Evolutionary conservation across 2,888 invertebrate genomes (phyloP).

Genomic region (Metacarcinus magister): DNA sequence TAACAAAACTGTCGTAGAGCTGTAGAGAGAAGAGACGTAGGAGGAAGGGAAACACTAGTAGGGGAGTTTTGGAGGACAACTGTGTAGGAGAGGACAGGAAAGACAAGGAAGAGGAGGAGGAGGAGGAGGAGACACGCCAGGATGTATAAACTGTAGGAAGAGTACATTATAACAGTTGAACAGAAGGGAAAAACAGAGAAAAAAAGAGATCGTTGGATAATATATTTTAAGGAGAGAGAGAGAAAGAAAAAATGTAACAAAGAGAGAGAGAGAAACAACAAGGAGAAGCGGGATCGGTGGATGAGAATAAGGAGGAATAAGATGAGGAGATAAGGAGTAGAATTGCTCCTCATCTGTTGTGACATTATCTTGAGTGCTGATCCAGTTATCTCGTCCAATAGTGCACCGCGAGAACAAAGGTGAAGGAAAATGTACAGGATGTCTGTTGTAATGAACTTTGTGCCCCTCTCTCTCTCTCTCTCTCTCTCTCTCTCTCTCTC

Average conservation of each 20-base stretch:
- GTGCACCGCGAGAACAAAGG: not conserved
- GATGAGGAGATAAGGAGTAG: not conserved
- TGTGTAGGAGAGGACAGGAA: too few species aligned
- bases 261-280: not conserved
- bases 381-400: not conserved
- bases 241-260: not conserved
- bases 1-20: too few species aligned
- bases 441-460: not conserved
- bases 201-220: not conserved
- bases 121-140: not conserved
- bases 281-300: not conserved
- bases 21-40: too few species aligned
- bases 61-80: too few species aligned
- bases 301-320: not conserved
- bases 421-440: not conserved
- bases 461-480: not conserved
- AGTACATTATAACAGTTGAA: not conserved
- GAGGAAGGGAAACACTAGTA: too few species aligned
- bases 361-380: slow-evolving; percentile 6
- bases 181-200: not conserved
- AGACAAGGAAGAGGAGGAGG: not conserved
- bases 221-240: not conserved
- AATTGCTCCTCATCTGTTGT: not conserved
- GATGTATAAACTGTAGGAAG: not conserved
- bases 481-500: too few species aligned